Evolutionary conservation across 2,888 invertebrate species (phyloP).

Genomic region (Falcaria lacertinaria): DNA sequence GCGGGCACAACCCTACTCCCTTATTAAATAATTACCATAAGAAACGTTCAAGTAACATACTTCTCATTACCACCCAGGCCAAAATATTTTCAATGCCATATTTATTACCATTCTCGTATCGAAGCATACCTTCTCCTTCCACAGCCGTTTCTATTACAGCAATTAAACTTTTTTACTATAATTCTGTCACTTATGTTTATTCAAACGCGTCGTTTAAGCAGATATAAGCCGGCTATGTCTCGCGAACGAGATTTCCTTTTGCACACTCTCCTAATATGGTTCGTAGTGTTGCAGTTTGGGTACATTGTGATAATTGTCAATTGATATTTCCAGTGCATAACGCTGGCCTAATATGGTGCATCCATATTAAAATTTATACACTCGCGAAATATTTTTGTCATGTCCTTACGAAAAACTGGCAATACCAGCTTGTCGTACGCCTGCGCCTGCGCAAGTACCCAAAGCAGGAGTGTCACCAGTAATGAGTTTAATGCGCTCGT

Average conservation of each 20-base stretch:
- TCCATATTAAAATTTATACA: neutral
- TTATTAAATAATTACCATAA: too few species aligned
- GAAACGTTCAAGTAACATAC: too few species aligned
- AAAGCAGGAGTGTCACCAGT: too few species aligned
- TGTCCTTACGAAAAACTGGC: too few species aligned
- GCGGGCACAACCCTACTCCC: too few species aligned
- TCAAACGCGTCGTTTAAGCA: conserved; percentile 6
- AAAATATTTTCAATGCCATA: neutral
- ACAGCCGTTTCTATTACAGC: neutral
- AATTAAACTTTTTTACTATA: neutral
- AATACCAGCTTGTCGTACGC: too few species aligned
- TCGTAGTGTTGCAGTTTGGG: neutral
- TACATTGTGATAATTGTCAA: neutral
- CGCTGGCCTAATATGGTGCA: neutral
- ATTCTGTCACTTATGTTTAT: conserved; percentile 5
- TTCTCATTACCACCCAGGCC: neutral
- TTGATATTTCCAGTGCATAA: neutral
- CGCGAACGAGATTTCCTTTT: neutral
- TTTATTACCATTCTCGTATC: neutral
- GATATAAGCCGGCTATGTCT: neutral
- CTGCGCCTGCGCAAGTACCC: too few species aligned
- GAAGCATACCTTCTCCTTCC: neutral
- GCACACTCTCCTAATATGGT: neutral
- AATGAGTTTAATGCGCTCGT: too few species aligned
- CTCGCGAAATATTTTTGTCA: too few species aligned